These are phyloP conservation scores for Heliothis subflexa DNA, from an alignment of 1,140 invertebrate genomes.

Conservation along the genomic window DNA sequence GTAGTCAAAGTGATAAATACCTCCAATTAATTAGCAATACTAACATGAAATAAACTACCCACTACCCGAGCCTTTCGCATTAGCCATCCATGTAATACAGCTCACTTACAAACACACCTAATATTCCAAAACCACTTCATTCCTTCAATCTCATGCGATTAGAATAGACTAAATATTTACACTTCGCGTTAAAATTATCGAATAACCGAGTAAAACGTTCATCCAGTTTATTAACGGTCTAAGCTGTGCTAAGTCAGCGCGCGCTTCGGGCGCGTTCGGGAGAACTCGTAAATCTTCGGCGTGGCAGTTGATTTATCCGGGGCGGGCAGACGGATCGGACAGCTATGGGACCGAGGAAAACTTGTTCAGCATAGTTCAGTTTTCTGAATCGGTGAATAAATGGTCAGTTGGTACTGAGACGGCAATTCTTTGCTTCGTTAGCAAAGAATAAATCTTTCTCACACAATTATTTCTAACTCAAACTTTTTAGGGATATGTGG, in stretches of 20 bases:
- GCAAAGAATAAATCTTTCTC: slow-evolving; percentile 1
- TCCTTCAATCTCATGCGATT: too few relatives aligned
- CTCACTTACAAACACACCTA: too few relatives aligned
- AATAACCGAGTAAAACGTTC: slow-evolving; percentile 11
- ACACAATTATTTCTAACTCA: neutral
- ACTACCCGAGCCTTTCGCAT: too few relatives aligned
- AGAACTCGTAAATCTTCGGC: slow-evolving; percentile 42
- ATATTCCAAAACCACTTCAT: too few relatives aligned
- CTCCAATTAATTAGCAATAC: too few relatives aligned
- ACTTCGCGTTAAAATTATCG: slow-evolving; percentile 19
- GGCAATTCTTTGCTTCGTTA: slow-evolving; percentile 12
- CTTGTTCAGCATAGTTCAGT: slow-evolving; percentile 31
- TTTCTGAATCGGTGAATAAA: slow-evolving; percentile 15
- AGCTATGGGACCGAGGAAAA: slow-evolving; percentile 32
- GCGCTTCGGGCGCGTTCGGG: slow-evolving; percentile 6
- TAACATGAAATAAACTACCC: too few relatives aligned
- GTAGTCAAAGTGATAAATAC: too few relatives aligned
- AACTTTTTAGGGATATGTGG: neutral
- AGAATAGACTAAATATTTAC: neutral
- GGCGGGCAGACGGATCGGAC: slow-evolving; percentile 31
- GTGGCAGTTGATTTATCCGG: slow-evolving; percentile 41
- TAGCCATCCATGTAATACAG: too few relatives aligned
- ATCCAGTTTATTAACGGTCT: slow-evolving; percentile 29
- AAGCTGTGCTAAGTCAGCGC: slow-evolving; percentile 38
- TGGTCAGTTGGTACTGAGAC: slow-evolving; percentile 3